phyloP scores from a whole-genome alignment of 2,888 invertebrate genomes.

The Eristalinus sepulchralis region DNA sequence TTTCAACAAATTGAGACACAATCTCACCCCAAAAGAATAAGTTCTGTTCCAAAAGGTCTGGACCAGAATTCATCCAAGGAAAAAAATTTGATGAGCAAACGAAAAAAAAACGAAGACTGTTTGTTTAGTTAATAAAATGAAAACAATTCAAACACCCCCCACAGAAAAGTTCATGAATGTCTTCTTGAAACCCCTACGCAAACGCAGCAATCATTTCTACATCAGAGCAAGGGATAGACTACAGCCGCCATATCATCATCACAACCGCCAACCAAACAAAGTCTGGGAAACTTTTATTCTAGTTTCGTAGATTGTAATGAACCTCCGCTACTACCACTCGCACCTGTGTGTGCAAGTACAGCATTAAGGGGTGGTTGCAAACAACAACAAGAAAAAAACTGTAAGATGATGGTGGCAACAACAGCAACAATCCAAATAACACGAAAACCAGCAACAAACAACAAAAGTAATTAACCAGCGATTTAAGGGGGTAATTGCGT shows the following conservation, averaged over 20 bases:
- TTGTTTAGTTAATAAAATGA: constrained; percentile 61
- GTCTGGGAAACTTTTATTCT: constrained; percentile 59
- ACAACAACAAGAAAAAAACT: not conserved
- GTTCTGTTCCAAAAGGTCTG: too few relatives aligned
- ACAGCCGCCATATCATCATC: constrained; percentile 10
- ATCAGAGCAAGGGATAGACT: not conserved
- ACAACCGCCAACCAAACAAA: not conserved
- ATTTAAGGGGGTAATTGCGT: constrained; percentile 70
- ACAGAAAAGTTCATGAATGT: constrained; percentile 4
- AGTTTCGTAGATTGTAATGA: constrained; percentile 62
- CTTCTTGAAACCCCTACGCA: not conserved
- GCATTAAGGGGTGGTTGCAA: too few relatives aligned
- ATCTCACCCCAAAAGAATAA: too few relatives aligned
- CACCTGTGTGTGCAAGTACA: constrained; percentile 31
- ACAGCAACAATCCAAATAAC: constrained; percentile 23
- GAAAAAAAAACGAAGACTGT: too few relatives aligned
- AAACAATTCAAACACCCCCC: constrained; percentile 47
- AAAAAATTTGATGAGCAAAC: too few relatives aligned
- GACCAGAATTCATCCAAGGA: too few relatives aligned
- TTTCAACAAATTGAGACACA: too few relatives aligned
- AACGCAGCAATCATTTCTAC: not conserved
- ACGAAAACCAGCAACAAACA: constrained; percentile 58
- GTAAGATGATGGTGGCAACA: constrained; percentile 21
- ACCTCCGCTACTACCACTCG: constrained; percentile 11
- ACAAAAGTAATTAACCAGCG: constrained; percentile 71